phyloP scores from a whole-genome alignment of 2,888 invertebrate genomes.

The Cryptocephalus moraei region DNA sequence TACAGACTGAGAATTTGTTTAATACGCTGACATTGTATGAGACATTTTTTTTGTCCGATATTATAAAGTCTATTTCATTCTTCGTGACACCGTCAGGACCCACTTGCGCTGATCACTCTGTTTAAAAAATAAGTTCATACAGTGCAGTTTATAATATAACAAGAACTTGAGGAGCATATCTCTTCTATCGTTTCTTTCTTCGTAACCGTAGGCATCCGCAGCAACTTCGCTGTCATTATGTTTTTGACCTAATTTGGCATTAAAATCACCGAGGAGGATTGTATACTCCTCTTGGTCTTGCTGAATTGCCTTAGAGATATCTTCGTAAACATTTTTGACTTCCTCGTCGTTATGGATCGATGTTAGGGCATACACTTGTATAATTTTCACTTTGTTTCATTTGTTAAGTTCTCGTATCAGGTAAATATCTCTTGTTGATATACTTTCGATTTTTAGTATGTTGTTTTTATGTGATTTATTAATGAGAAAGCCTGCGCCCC shows the following conservation, averaged over 20 bases:
- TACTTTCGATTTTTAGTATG: not conserved
- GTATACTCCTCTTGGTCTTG: not conserved
- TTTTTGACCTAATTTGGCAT: not conserved
- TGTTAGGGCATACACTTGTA: not conserved
- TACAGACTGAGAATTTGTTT: too few relatives aligned
- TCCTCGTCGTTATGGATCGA: not conserved
- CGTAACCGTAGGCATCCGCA: too few relatives aligned
- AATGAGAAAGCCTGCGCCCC: not conserved
- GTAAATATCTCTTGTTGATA: not conserved
- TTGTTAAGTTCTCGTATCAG: not conserved
- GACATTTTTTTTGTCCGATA: too few relatives aligned
- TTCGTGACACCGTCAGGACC: too few relatives aligned
- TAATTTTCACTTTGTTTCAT: not conserved
- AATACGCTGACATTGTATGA: too few relatives aligned
- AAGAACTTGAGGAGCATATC: not conserved
- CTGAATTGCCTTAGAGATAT: not conserved
- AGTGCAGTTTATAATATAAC: not conserved
- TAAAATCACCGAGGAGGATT: too few relatives aligned
- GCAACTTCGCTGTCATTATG: not conserved
- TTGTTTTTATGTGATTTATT: not conserved
- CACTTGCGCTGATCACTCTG: too few relatives aligned
- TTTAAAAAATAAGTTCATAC: not conserved
- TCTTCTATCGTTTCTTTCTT: too few relatives aligned
- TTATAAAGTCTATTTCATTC: too few relatives aligned
- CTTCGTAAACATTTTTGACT: not conserved